Conservation (phyloP, 2,888 invertebrate genomes). For the Tromatobia lineatoria region DNA sequence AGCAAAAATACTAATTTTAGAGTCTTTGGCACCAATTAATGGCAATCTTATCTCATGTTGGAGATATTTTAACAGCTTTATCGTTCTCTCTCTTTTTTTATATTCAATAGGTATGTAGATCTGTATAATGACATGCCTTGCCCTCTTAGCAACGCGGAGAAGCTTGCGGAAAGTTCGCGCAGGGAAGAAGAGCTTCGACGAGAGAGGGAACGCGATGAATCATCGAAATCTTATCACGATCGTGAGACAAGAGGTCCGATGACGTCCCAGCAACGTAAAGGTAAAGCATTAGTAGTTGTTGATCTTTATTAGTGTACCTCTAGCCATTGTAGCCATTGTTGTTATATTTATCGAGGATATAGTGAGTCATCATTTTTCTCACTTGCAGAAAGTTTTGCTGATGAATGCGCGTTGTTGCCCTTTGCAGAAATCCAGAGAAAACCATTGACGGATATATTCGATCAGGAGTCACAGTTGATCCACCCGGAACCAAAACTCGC, state of each 20-base stretch:
- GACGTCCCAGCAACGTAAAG: constrained; percentile 83
- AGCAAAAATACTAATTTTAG: neutral
- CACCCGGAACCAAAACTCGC: constrained; percentile 83
- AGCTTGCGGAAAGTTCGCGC: constrained; percentile 81
- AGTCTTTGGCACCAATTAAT: neutral
- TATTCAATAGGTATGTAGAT: constrained; percentile 83
- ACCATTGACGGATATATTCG: constrained; percentile 82
- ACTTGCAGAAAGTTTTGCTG: constrained; percentile 35
- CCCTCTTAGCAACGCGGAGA: constrained; percentile 84
- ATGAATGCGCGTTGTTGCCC: constrained; percentile 50
- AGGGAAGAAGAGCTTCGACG: constrained; percentile 83
- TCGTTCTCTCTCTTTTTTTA: constrained; percentile 72
- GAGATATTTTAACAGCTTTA: constrained; percentile 20
- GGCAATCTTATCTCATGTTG: neutral
- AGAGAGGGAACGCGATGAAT: constrained; percentile 81
- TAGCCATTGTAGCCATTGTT: no score
- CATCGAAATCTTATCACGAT: constrained; percentile 82
- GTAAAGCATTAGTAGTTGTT: constrained; percentile 67
- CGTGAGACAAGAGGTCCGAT: constrained; percentile 80
- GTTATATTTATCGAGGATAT: constrained; percentile 28
- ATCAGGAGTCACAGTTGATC: constrained; percentile 82
- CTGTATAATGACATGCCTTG: constrained; percentile 84
- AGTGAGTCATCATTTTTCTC: constrained; percentile 44
- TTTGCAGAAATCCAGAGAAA: constrained; percentile 82
- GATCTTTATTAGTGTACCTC: no score